Percentiles rank a stretch among this genome's conserved stretches.
Conservation (phyloP, 1,140 invertebrate genomes). For the Nasonia vitripennis region DNA sequence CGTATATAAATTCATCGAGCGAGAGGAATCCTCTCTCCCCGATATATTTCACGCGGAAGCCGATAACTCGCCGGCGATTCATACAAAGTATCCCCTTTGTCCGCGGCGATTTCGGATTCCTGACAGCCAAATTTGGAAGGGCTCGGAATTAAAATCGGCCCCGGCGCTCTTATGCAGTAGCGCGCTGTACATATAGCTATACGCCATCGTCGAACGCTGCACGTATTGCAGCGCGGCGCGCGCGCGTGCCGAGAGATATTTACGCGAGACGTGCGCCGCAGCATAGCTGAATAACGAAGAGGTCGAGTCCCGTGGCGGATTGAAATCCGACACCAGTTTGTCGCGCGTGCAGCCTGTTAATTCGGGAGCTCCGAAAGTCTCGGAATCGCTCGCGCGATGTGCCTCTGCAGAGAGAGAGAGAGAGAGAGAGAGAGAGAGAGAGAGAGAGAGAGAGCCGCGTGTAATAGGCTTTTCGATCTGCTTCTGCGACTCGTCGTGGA, state of each 20-base stretch:
- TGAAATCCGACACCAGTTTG: conserved; percentile 60
- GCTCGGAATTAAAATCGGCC: conserved; percentile 9
- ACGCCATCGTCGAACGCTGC: neutral
- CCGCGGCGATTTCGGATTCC: neutral
- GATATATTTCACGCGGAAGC: neutral
- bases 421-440: neutral
- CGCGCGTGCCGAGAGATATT: conserved; percentile 7
- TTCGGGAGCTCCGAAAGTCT: neutral
- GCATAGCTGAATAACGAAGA: neutral
- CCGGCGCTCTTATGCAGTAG: no score
- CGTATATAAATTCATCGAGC: no score
- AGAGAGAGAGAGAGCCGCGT: neutral
- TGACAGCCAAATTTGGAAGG: neutral
- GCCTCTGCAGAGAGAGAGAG: no score
- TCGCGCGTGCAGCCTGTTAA: neutral
- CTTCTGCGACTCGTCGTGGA: neutral
- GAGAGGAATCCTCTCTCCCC: no score
- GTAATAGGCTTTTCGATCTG: neutral
- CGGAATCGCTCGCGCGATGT: no score
- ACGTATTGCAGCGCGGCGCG: conserved; percentile 5
- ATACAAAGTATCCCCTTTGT: neutral
- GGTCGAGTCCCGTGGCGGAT: conserved; percentile 54
- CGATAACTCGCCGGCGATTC: neutral
- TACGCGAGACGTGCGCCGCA: neutral
- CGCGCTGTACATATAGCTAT: neutral